Conservation (phyloP, 2,797 vertebrate species). For the Arvicola amphibius region DNA sequence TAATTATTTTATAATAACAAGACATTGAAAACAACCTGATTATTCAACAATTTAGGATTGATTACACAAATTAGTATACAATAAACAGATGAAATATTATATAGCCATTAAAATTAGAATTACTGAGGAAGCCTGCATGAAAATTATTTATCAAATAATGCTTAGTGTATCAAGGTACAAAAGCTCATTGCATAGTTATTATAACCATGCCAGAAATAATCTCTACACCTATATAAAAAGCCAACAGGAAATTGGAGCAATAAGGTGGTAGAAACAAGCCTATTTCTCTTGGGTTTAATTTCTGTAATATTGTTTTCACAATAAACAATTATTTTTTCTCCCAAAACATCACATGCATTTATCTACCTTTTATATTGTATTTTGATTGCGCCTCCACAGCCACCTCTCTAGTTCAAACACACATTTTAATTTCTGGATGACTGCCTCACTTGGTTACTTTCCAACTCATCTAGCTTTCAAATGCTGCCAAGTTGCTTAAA, state of each 20-base stretch:
- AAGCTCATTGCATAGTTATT: conserved; percentile 62
- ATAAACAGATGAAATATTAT: conserved; percentile 67
- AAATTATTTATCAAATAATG: conserved; percentile 59
- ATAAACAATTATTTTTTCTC: neutral
- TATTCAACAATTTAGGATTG: conserved; percentile 62
- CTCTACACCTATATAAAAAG: conserved; percentile 55
- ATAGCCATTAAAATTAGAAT: conserved; percentile 62
- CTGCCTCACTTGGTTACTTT: neutral
- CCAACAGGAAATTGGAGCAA: conserved; percentile 14
- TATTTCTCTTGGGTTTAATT: conserved; percentile 64
- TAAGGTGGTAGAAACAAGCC: conserved; percentile 24
- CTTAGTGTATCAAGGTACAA: conserved; percentile 39
- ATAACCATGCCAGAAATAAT: conserved; percentile 28
- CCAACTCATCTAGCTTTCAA: neutral
- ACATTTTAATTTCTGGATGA: conserved; percentile 32
- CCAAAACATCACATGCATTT: conserved; percentile 26
- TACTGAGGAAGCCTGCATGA: conserved; percentile 31
- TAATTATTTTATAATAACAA: conserved; percentile 51
- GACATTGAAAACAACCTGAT: conserved; percentile 51
- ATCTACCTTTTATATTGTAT: conserved; percentile 12
- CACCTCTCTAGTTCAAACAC: neutral
- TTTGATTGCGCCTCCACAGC: neutral
- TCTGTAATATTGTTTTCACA: conserved; percentile 45
- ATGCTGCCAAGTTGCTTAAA: conserved; percentile 47
- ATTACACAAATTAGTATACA: conserved; percentile 64